A percentile compares a stretch with the other conserved stretches of the same genome.
Conservation (phyloP, 1,140 invertebrate genomes). For the Oreohelix idahoensis region DNA sequence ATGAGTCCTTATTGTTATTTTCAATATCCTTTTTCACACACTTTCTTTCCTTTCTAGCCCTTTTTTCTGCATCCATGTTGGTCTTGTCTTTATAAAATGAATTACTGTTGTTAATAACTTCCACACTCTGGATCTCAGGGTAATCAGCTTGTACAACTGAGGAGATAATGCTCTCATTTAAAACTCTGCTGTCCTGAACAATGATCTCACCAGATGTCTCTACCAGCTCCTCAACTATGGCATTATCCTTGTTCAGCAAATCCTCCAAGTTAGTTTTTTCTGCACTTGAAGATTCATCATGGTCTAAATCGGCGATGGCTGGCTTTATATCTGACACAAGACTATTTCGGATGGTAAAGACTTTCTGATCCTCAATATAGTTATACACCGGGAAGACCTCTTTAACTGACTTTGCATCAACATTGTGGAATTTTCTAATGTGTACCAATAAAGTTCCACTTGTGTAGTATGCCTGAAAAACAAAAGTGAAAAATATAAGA, state of each 20-base stretch:
- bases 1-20: not conserved
- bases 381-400: slow-evolving; percentile 23
- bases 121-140: not conserved
- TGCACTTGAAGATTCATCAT: not conserved
- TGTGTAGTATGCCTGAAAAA: slow-evolving; percentile 31
- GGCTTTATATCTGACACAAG: not conserved
- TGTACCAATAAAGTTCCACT: slow-evolving; percentile 38
- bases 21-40: not conserved
- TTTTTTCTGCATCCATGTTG: not conserved
- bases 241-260: not conserved
- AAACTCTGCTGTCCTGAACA: not conserved
- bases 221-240: not conserved
- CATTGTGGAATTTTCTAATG: slow-evolving; percentile 39
- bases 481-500: not conserved
- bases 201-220: not conserved
- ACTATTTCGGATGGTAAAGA: slow-evolving; percentile 33
- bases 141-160: not conserved
- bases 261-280: not conserved
- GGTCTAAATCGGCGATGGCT: not conserved
- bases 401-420: slow-evolving; percentile 35
- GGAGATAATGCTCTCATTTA: not conserved
- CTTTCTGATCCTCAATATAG: slow-evolving; percentile 37
- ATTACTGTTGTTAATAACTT: not conserved
- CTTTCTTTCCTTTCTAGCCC: not conserved
- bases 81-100: not conserved